A percentile compares a stretch with the other conserved stretches of the same genome.
Evolutionary conservation across 2,888 invertebrate species (phyloP).

Genomic region (Ernsta delagoae): DNA sequence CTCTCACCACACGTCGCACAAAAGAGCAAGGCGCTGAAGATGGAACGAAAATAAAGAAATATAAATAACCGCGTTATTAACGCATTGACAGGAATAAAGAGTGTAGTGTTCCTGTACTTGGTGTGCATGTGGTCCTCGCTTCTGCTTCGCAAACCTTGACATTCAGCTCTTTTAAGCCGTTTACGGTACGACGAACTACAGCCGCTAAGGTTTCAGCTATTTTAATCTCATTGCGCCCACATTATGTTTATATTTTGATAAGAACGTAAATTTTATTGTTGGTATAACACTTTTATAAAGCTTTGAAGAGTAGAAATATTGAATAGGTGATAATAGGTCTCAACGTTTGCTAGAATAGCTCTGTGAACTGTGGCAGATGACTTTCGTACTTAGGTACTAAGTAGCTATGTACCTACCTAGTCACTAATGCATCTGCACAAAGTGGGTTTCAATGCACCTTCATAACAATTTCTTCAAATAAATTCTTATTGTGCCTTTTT

Average conservation of each 20-base stretch:
- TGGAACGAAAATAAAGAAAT: constrained; percentile 36
- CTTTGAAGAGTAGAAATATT: too few species aligned
- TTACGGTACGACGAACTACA: constrained; percentile 25
- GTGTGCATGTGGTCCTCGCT: constrained; percentile 27
- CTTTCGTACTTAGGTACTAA: too few species aligned
- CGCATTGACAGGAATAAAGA: constrained; percentile 34
- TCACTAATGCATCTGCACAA: too few species aligned
- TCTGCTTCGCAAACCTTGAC: constrained; percentile 37
- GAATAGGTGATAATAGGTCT: neutral
- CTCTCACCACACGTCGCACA: constrained; percentile 33
- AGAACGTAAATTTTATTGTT: constrained; percentile 13
- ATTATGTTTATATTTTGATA: constrained; percentile 1
- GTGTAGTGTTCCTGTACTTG: constrained; percentile 22
- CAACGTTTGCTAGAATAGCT: neutral
- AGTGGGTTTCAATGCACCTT: too few species aligned
- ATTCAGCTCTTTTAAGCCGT: constrained; percentile 25
- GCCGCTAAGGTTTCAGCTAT: constrained; percentile 25
- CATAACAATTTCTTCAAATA: too few species aligned
- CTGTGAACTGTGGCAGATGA: too few species aligned
- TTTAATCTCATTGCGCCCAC: constrained; percentile 12
- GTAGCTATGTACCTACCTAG: too few species aligned
- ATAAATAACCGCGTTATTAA: constrained; percentile 36
- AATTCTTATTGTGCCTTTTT: too few species aligned
- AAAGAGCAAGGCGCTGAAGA: constrained; percentile 33
- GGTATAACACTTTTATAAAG: neutral